Percentiles rank a stretch among this genome's conserved stretches.
These are phyloP conservation scores for Drosophila grimshawi DNA, from an alignment of 1,140 invertebrate species.

Conservation along the genomic window DNA sequence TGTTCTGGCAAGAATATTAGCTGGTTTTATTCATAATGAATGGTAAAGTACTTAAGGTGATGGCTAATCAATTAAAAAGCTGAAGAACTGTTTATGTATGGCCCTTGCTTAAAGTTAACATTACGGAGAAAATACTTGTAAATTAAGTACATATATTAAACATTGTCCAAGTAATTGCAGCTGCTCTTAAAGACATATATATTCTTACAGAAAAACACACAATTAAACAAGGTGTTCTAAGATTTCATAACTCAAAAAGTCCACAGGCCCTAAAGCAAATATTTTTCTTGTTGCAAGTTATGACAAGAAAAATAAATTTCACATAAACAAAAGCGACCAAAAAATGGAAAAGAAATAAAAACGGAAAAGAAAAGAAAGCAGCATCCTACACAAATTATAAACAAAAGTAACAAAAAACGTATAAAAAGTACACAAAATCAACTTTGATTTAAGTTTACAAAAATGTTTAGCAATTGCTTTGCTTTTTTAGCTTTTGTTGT, in stretches of 20 bases:
- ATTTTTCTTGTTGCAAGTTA: conserved; percentile 48
- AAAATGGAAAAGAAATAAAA: conserved; percentile 31
- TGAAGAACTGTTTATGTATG: not conserved
- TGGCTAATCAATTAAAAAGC: conserved; percentile 20
- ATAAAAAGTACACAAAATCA: conserved; percentile 66
- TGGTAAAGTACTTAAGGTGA: conserved; percentile 14
- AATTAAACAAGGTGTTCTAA: conserved; percentile 36
- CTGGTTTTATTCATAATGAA: no score
- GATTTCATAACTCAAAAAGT: conserved; percentile 11
- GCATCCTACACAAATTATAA: conserved; percentile 39
- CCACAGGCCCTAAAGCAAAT: conserved; percentile 17
- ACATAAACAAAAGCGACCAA: conserved; percentile 47
- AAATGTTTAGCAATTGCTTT: conserved; percentile 78
- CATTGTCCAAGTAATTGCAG: no score
- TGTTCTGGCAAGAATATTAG: conserved; percentile 5
- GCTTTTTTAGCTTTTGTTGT: conserved; percentile 71
- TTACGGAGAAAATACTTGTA: not conserved
- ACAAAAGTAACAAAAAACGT: conserved; percentile 50
- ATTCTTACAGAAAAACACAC: not conserved
- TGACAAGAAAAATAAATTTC: conserved; percentile 68
- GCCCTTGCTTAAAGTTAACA: not conserved
- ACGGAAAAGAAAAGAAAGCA: conserved; percentile 37
- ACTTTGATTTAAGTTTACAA: conserved; percentile 83
- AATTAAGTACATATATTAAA: no score
- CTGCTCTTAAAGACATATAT: not conserved